A percentile compares a stretch with the other conserved stretches of the same genome.
These are phyloP conservation scores for Porites cylindrica DNA, from an alignment of 92 coral and sea anemone species.

Conservation along the genomic window DNA sequence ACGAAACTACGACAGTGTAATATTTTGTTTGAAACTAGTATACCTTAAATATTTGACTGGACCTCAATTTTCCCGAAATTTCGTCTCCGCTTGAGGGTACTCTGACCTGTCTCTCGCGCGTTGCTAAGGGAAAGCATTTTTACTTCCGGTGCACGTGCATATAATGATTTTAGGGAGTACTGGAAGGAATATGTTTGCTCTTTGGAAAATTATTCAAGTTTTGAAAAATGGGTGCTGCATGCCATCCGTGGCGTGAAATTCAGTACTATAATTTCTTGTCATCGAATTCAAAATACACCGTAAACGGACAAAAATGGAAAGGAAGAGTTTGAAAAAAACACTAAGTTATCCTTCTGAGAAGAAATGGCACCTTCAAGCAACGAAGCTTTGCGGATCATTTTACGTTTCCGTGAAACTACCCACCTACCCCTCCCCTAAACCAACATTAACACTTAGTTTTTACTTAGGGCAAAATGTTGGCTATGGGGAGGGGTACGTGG, in stretches of 20 bases:
- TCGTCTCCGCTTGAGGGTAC: neutral
- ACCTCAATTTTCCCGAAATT: no score
- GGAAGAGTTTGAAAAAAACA: neutral
- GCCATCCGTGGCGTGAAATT: constrained; percentile 10
- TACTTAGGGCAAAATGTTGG: no score
- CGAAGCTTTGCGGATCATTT: neutral
- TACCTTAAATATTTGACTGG: no score
- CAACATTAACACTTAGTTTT: no score
- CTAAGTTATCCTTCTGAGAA: constrained; percentile 7
- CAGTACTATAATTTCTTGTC: neutral
- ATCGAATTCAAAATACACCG: constrained; percentile 3
- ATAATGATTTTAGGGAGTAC: neutral
- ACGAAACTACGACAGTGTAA: no score
- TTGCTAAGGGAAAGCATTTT: constrained; percentile 4
- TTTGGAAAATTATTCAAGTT: neutral
- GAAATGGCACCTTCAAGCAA: neutral
- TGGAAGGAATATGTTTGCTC: constrained; percentile 14
- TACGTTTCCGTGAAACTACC: no score
- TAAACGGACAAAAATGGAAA: constrained; percentile 8
- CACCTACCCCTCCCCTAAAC: no score
- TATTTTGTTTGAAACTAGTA: no score
- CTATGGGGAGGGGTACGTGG: no score
- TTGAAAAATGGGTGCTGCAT: constrained; percentile 4
- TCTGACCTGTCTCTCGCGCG: neutral
- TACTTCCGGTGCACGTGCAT: neutral